Evolutionary conservation across 2,888 invertebrate genomes (phyloP).

Genomic region (Anarsia innoxiella): DNA sequence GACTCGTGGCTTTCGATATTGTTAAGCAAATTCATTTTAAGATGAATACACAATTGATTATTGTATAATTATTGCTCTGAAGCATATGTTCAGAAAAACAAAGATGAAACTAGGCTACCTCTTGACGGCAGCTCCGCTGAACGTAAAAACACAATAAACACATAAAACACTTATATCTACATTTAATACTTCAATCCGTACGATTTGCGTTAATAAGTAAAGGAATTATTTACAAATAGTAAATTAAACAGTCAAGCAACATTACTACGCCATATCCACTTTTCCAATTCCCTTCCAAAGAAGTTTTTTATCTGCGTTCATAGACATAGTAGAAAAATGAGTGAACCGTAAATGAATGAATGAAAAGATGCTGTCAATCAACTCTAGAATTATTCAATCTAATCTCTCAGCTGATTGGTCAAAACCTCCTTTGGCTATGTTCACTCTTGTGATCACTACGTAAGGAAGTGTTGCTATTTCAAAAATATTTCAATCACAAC

Average conservation of each 20-base stretch:
- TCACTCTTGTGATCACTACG: too few species aligned
- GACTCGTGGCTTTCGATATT: conserved; percentile 33
- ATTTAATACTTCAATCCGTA: conserved; percentile 50
- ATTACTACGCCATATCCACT: conserved; percentile 53
- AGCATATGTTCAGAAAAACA: conserved; percentile 54
- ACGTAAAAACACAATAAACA: conserved; percentile 27
- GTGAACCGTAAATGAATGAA: too few species aligned
- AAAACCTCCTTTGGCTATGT: too few species aligned
- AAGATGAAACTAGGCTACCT: conserved; percentile 42
- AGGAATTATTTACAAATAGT: conserved; percentile 61
- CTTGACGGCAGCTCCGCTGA: too few species aligned
- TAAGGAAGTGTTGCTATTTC: too few species aligned
- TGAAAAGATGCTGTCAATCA: too few species aligned
- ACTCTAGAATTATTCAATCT: too few species aligned
- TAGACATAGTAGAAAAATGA: too few species aligned
- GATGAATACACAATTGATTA: conserved; percentile 35
- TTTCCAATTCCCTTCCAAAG: too few species aligned
- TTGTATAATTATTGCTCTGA: conserved; percentile 42
- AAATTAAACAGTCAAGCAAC: conserved; percentile 52
- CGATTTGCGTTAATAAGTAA: conserved; percentile 63
- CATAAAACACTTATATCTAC: conserved; percentile 28
- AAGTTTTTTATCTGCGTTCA: too few species aligned
- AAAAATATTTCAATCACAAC: too few species aligned
- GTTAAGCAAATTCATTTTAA: conserved; percentile 44
- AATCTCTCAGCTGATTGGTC: too few species aligned